These are phyloP conservation scores for Dryobates pubescens DNA, from an alignment of 2,797 vertebrate genomes.

Conservation along the genomic window DNA sequence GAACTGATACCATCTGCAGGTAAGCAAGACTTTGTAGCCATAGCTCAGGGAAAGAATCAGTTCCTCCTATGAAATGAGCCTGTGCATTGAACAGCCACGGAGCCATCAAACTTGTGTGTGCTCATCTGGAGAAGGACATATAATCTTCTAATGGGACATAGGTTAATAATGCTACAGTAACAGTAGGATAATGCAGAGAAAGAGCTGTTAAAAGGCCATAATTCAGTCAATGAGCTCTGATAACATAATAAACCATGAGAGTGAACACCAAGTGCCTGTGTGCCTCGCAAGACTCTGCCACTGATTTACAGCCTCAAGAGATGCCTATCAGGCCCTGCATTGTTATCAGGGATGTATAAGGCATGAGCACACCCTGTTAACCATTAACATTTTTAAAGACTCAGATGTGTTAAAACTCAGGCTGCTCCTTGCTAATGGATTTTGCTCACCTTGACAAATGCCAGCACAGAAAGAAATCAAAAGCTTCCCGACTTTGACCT, in stretches of 20 bases:
- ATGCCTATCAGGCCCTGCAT: slow-evolving; percentile 39
- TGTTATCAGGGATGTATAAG: slow-evolving; percentile 40
- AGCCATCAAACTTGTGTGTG: neutral
- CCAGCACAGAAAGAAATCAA: slow-evolving; percentile 19
- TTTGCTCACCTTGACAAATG: slow-evolving; percentile 51
- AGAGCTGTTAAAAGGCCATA: slow-evolving; percentile 48
- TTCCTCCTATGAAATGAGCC: neutral
- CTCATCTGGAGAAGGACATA: slow-evolving; percentile 9
- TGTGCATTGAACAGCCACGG: neutral
- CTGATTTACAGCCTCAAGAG: slow-evolving; percentile 52
- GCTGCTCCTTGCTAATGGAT: slow-evolving; percentile 50
- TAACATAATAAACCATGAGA: slow-evolving; percentile 57
- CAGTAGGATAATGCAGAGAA: slow-evolving; percentile 29
- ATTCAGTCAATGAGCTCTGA: slow-evolving; percentile 59
- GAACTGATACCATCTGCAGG: neutral
- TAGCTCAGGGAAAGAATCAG: neutral
- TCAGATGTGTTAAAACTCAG: slow-evolving; percentile 55
- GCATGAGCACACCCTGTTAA: slow-evolving; percentile 57
- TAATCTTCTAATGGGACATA: neutral
- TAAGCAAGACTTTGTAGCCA: neutral
- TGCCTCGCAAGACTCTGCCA: slow-evolving; percentile 30
- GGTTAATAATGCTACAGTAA: slow-evolving; percentile 27
- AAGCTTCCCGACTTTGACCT: slow-evolving; percentile 29
- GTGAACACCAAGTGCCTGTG: slow-evolving; percentile 17
- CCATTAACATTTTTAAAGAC: slow-evolving; percentile 67